Percentiles rank a stretch among this genome's conserved stretches.
These are phyloP conservation scores for Thunnus thynnus DNA, from an alignment of 2,113 vertebrate genomes.

Conservation along the genomic window DNA sequence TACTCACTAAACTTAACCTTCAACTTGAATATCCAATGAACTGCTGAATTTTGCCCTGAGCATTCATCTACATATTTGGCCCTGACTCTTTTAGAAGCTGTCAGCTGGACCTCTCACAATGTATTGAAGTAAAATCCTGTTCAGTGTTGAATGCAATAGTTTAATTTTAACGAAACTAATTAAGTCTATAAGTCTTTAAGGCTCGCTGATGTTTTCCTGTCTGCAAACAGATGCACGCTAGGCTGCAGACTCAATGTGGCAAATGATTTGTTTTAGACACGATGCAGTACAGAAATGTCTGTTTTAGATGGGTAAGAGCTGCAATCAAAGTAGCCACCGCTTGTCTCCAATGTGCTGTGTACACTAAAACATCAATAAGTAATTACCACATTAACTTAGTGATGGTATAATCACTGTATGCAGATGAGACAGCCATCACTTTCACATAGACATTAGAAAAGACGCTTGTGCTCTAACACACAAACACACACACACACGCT, in stretches of 20 bases:
- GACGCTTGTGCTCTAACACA: not conserved
- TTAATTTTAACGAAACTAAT: too few species aligned
- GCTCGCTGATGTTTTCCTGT: too few species aligned
- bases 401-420: constrained; percentile 26
- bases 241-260: not conserved
- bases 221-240: not conserved
- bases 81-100: too few species aligned
- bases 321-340: not conserved
- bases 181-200: too few species aligned
- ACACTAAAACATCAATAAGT: constrained; percentile 33
- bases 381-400: constrained; percentile 15
- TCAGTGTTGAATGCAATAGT: not conserved
- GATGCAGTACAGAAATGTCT: not conserved
- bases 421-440: not conserved
- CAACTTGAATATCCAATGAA: not conserved
- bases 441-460: not conserved
- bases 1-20: not conserved
- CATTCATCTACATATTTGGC: not conserved
- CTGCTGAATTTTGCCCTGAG: not conserved
- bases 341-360: constrained; percentile 1
- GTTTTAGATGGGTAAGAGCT: not conserved
- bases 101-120: too few species aligned
- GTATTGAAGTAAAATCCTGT: not conserved
- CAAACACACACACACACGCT: constrained; percentile 6
- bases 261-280: constrained; percentile 6